Base-by-base conservation (phyloP, 2,797 vertebrate species). In the Urophycis tenuis region DNA sequence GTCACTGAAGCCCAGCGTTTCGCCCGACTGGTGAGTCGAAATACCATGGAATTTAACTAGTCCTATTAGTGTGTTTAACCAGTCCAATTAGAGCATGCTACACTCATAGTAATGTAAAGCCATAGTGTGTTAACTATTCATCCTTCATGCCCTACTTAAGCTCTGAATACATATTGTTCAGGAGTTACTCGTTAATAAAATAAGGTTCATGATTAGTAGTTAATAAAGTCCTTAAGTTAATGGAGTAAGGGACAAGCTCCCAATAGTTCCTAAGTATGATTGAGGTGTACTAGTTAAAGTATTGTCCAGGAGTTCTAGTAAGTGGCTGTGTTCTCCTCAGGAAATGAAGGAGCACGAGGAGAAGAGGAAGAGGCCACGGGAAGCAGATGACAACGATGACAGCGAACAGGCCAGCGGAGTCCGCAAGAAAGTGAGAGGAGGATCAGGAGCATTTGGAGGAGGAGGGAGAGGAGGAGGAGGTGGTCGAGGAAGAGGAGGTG, bases 1-100 rank as follows among this genome's bases (percentile, higher is more conserved):
- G 98, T 99, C 79, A 93, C 93, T 60, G 97, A 99, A 88, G 97
- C 97, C 0, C 98, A 99, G 91, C 93, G 97, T 73, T 95, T 96
- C 84, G 97, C 97, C 80, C 90, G 94, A 19, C 93, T 98, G 90
- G 97, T 99, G 83, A 34, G 94, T 92, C 15, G 3, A 60, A 25
- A 25, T 10, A 25, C n/a, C 1, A 60, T 60, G 7, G 45, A 5
- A 60, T 53, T 53, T 53, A 41, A 34, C 39, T 15, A 17, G 45
- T 53, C 45, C 5, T 22, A 22, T 53, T 53, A 19, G 19, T 15
- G 45, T 19, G 1, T 53, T n/a, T 8, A 53, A 53, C 19, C 45
- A 53, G 45, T 53, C 45, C 5, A 6, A 8, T 53, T 22, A 19
- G 0, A 53, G 36, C 36, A 39, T 39, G 3, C 7, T 3, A 34